Evolutionary conservation across 2,797 vertebrate genomes (phyloP).

Genomic region (Acanthis flammea): DNA sequence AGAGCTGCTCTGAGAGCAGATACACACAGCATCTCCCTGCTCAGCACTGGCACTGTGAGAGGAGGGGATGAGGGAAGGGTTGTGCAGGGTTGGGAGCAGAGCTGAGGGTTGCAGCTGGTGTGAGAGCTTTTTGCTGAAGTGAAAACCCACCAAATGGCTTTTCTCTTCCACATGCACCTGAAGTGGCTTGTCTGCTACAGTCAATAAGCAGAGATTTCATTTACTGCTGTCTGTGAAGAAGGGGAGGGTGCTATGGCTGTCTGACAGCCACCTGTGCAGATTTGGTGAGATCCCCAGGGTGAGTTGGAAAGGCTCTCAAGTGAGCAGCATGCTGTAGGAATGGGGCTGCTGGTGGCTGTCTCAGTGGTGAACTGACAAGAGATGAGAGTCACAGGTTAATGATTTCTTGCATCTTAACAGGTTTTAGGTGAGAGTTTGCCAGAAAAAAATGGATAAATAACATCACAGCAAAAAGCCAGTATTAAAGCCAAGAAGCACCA

Average conservation of each 20-base stretch:
- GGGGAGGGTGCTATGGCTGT: neutral
- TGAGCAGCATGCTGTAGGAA: neutral
- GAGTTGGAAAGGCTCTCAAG: neutral
- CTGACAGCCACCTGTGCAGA: neutral
- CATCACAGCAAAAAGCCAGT: neutral
- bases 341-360: neutral
- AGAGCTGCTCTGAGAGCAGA: neutral
- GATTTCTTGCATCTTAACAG: neutral
- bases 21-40: neutral
- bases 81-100: neutral
- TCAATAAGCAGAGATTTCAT: neutral
- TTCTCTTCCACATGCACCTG: neutral
- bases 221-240: neutral
- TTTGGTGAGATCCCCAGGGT: neutral
- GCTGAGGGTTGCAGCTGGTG: neutral
- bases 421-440: neutral
- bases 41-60: neutral
- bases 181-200: neutral
- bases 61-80: neutral
- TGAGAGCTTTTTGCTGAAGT: neutral
- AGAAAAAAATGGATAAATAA: neutral
- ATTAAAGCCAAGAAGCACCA: neutral
- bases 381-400: neutral
- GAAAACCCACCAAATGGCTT: neutral
- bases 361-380: neutral